Conservation (phyloP, 2,888 invertebrate species). For the Mythimna loreyi region DNA sequence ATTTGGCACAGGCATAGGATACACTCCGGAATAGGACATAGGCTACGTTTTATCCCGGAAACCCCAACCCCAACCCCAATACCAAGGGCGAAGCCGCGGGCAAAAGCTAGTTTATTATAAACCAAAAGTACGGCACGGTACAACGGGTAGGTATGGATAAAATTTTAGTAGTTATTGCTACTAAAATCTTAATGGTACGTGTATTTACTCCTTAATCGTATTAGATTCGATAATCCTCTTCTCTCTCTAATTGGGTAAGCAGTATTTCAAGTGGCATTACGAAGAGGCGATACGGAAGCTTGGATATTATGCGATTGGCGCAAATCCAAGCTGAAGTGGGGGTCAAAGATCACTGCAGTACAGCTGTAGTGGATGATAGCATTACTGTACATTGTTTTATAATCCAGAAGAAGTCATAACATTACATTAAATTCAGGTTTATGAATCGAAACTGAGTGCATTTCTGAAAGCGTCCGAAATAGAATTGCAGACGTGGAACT, state of each 20-base stretch:
- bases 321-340: constrained; percentile 44
- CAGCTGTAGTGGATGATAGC: neutral
- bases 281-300: constrained; percentile 17
- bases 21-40: too few species aligned
- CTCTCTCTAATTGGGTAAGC: constrained; percentile 14
- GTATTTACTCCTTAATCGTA: neutral
- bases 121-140: too few species aligned
- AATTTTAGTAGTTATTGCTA: neutral
- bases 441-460: neutral
- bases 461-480: neutral
- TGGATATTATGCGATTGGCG: constrained; percentile 32
- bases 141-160: too few species aligned
- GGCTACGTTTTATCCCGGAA: too few species aligned
- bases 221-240: neutral
- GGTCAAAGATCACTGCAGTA: constrained; percentile 27
- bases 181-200: neutral
- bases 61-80: too few species aligned
- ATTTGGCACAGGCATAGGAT: too few species aligned
- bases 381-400: constrained; percentile 6
- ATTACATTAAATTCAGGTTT: neutral
- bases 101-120: too few species aligned
- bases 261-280: constrained; percentile 25
- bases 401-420: neutral
- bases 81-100: too few species aligned
- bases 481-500: neutral